Evolutionary conservation across 2,888 invertebrate genomes (phyloP).

Genomic region (Achlya flavicornis): DNA sequence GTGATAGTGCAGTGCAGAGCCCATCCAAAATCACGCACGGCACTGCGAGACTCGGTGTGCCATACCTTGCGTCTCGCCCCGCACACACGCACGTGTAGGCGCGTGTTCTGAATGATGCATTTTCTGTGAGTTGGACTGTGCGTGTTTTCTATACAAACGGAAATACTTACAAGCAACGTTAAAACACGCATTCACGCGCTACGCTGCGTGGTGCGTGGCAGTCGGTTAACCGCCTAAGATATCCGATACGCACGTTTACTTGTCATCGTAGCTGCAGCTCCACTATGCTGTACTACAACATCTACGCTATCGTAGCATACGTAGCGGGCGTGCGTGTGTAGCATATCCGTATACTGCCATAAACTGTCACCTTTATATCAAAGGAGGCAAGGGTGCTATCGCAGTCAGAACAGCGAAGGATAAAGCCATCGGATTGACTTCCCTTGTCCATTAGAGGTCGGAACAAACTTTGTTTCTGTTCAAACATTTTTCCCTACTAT

Average conservation of each 20-base stretch:
- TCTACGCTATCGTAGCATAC: not conserved
- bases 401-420: not conserved
- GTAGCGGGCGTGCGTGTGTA: not conserved
- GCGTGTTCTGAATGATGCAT: no score
- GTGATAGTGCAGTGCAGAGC: no score
- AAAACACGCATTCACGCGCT: no score
- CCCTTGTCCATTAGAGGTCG: slow-evolving; percentile 42
- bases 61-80: no score
- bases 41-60: no score
- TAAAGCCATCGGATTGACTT: slow-evolving; percentile 31
- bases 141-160: no score
- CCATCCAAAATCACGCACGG: no score
- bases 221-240: no score
- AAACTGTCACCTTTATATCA: not conserved
- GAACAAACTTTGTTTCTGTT: slow-evolving; percentile 43
- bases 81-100: no score
- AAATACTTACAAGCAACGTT: no score
- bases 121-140: no score
- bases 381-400: not conserved
- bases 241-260: not conserved
- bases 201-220: no score
- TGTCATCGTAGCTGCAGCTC: not conserved
- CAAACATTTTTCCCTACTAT: slow-evolving; percentile 36
- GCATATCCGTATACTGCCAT: not conserved
- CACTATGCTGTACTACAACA: not conserved